Percentiles rank a stretch among this genome's conserved stretches.
Conservation (phyloP, 2,888 invertebrate genomes). For the Physocephala rufipes region DNA sequence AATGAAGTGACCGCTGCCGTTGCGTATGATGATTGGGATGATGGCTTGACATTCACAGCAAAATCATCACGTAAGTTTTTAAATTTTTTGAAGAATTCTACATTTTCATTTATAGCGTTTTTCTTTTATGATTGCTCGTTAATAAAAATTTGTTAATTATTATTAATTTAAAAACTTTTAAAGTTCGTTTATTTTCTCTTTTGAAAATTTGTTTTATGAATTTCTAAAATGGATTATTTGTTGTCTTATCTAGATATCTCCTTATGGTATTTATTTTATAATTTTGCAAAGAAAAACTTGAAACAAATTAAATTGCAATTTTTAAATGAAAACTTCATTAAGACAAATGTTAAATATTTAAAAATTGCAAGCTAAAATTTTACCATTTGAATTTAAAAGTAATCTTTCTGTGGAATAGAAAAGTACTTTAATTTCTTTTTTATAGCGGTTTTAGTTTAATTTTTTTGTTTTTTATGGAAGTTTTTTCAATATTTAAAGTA, state of each 20-base stretch:
- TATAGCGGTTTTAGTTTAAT: neutral
- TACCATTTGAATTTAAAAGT: too few relatives aligned
- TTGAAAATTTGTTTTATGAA: slow-evolving; percentile 25
- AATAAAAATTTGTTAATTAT: neutral
- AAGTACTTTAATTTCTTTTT: neutral
- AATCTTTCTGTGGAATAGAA: neutral
- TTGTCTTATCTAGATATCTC: slow-evolving; percentile 3
- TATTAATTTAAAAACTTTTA: slow-evolving; percentile 22
- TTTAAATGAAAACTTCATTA: too few relatives aligned
- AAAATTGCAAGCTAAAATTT: too few relatives aligned
- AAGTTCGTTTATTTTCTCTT: slow-evolving; percentile 12
- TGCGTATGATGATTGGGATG: slow-evolving; percentile 80
- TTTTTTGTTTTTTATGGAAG: too few relatives aligned
- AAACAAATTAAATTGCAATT: neutral
- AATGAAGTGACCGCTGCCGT: slow-evolving; percentile 66
- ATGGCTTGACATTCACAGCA: slow-evolving; percentile 89
- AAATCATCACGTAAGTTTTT: slow-evolving; percentile 83
- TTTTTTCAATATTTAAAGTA: neutral
- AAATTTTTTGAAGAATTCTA: slow-evolving; percentile 45
- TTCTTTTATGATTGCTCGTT: neutral
- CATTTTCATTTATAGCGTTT: slow-evolving; percentile 31
- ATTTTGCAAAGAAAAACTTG: neutral
- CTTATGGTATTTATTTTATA: slow-evolving; percentile 1
- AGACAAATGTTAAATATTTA: too few relatives aligned
- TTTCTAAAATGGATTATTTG: slow-evolving; percentile 25